Base-by-base conservation (phyloP, 2,888 invertebrate species). In the Hypercompe scribonia region DNA sequence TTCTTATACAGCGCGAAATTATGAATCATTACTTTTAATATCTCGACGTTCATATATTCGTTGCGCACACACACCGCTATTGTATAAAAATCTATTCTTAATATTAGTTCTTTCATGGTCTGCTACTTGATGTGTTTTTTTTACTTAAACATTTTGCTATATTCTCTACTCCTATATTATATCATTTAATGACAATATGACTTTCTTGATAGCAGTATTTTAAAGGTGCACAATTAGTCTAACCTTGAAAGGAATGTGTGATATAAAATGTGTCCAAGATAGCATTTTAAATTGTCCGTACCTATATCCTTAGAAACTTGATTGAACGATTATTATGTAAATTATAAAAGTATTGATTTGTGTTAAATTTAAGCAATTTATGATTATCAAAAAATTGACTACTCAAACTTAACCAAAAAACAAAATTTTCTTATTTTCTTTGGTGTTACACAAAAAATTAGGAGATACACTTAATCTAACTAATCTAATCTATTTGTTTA, bases 1-100 rank as follows among this genome's bases (percentile, higher is more conserved):
- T 58, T n/a, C 63, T 63, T 58, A 58, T 64, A 61, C 63, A 70
- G 71, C 71, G 71, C 58, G 50, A 71, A 74, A 65, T 71, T 74
- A 71, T 68, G 68, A 28, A 46, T 63, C 61, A 66, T 70, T 67
- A 74, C 54, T 71, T 70, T 31, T 70, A 67, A 67, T 70, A 70
- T 50, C 61, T 65, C 31, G 31, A 63, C 63, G 34, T 73, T 65
- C 24, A 24, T 50, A 50, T 68, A 21, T 54, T 54, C 36, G 46
- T 50, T 72, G 72, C 72, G 63, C 67, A 68, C 64, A 68, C 65
- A 68, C 68, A 68, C 46, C 42, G n/a, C 36, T n/a, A 65, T 72
- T 68, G 65, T 61, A 61, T 36, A 39, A 61, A 68, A 42, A 33
- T 69, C 42, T 65, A 34, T 54, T 65, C 31, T 50, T 50, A 70